Evolutionary conservation across 2,888 invertebrate genomes (phyloP), one percentile per base, ranked within the genome.

Genomic region (Diabrotica balteata): DNA sequence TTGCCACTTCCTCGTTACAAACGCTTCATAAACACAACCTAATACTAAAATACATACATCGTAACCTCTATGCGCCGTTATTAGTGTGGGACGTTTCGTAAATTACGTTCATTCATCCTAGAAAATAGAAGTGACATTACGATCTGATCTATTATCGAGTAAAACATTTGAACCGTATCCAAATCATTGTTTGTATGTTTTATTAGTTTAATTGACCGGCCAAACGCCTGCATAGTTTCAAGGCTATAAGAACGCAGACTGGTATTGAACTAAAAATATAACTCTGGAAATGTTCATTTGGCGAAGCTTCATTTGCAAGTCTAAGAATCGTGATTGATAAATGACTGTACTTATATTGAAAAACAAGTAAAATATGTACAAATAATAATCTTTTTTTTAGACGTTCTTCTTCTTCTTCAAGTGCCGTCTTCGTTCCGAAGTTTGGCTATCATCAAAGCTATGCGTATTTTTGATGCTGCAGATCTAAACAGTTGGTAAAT

Each of bases 101-200:
- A 53, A 32, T 7, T 22, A 52, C 32, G 54, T 57, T 57, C 55
- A 57, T 57, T 57, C 55, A 57, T 57, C 44, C 9, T 44, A 57
- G 44, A 57, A 57, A 57, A 57, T 45, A 57, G 55, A 45, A 43
- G 44, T 57, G 55, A 57, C 55, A 57, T 57, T 57, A 57, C 45
- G 7, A 43, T 55, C 44, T 8, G 17, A 55, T 43, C 45, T 57
- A 57, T 57, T 45, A 57, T 45, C 8, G 22, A 44, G 22, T 57
- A 57, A n/a, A 7, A 17, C 55, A 57, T 17, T 57, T 57, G 55
- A 45, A 45, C 11, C 44, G 45, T 45, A 8, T 57, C 55, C 55
- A 57, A 57, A 10, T 8, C 45, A 17, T 44, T 57, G 55, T 57
- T 55, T 57, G 44, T 57, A 57, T 57, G 43, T 57, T 53, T 54